These are phyloP conservation scores for Noturus placidus DNA, from an alignment of 2,113 vertebrate species.

Conservation along the genomic window DNA sequence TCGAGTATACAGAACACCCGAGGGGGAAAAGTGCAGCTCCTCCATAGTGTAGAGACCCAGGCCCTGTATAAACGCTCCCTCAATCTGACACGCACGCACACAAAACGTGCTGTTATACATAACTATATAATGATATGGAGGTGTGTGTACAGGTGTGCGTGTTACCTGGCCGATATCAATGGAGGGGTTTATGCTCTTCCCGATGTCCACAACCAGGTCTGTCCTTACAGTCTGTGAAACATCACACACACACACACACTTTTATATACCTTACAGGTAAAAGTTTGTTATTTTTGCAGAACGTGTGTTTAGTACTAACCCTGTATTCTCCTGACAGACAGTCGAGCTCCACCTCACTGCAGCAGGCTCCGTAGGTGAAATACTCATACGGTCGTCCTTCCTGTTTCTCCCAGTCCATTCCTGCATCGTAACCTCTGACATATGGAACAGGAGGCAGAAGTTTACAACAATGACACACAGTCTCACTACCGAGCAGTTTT, in stretches of 20 bases:
- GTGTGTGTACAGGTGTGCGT: neutral
- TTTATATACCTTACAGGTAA: neutral
- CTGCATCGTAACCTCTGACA: constrained; percentile 75
- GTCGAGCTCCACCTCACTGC: constrained; percentile 88
- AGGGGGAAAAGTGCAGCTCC: constrained; percentile 80
- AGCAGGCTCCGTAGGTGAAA: constrained; percentile 79
- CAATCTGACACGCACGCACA: constrained; percentile 70
- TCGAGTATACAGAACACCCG: constrained; percentile 74
- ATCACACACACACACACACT: neutral
- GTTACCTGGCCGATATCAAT: constrained; percentile 87
- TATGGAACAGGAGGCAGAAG: neutral
- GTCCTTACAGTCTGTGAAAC: constrained; percentile 77
- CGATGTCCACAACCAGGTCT: constrained; percentile 80
- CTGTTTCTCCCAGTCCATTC: constrained; percentile 84
- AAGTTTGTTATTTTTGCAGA: neutral
- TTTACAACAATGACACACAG: neutral
- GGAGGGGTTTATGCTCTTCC: constrained; percentile 84
- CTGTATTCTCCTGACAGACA: constrained; percentile 87
- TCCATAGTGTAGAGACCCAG: constrained; percentile 83
- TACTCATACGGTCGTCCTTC: constrained; percentile 80
- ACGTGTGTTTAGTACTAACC: constrained; percentile 62
- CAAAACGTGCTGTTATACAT: neutral
- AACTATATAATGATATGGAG: neutral
- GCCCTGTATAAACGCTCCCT: constrained; percentile 84
- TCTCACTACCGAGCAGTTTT: too few relatives aligned